Evolutionary conservation across 1,140 invertebrate species (phyloP), one percentile per base, ranked within the genome.

Genomic region (Holotrichia oblita): DNA sequence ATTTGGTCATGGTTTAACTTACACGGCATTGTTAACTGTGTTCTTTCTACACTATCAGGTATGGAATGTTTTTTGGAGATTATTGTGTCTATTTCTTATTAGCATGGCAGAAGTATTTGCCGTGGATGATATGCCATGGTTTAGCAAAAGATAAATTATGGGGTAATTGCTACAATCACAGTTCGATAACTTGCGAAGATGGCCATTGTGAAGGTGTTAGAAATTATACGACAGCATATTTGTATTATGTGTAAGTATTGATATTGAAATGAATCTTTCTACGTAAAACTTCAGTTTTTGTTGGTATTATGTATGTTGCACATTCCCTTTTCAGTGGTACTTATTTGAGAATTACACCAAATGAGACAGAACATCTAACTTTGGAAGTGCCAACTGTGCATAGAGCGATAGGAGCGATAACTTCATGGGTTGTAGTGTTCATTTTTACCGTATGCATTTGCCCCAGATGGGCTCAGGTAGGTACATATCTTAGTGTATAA

Each of bases 41-140:
- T 42, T 55, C 20, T 55, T n/a, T 76, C 6, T 48, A 48, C 10
- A 76, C 75, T 14, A 27, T 76, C 14, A 55, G 24, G n/a, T 76
- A 24, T 14, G 75, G 75, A 14, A 17, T 48, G 40, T 44, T 24
- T 24, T 27, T 76, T 22, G 41, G 40, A 0, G 75, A 76, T 55
- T 48, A 17, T 12, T 27, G 17, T 7, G 3, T 76, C 2, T 76
- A 76, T 27, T 76, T 76, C 4, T 20, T 76, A 34, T 34, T 76
- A 27, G 17, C 41, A 6, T 55, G 40, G 24, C 75, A 76, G 20
- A 44, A 14, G 17, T 12, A 76, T 7, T 55, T 76, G 12, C 75
- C 75, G n/a, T 76, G 75, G 75, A 55, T 55, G 75, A 2, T 24
- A 24, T 76, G 75, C 20, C 44, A 69, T 20, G 22, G 22, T 69